These are phyloP conservation scores for Moxostoma hubbsi DNA, from an alignment of 2,797 vertebrate species.

Conservation along the genomic window DNA sequence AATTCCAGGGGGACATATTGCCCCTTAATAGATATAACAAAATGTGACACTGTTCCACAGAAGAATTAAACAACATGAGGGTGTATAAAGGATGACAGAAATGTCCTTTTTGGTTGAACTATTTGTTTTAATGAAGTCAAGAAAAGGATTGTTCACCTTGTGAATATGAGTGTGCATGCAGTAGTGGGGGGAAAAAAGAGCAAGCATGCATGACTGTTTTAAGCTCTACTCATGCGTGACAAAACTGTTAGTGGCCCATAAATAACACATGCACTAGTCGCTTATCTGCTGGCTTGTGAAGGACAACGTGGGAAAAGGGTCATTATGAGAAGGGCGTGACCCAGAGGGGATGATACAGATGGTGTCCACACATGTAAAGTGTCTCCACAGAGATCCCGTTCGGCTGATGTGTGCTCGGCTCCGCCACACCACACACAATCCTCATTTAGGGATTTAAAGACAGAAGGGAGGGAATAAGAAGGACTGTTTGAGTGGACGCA, in stretches of 20 bases:
- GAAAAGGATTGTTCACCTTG: conserved; percentile 27
- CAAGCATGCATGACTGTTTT: too few species aligned
- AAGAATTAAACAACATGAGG: too few species aligned
- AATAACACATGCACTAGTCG: conserved; percentile 20
- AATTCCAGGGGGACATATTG: too few species aligned
- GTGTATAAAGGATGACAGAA: too few species aligned
- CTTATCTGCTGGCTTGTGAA: conserved; percentile 28
- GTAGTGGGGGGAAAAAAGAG: too few species aligned
- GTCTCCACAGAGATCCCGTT: conserved; percentile 19
- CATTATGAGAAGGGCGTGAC: conserved; percentile 10
- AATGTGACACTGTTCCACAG: too few species aligned
- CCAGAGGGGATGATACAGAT: background rate
- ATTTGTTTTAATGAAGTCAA: conserved; percentile 16
- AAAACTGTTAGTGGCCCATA: conserved; percentile 27
- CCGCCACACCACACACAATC: conserved; percentile 5
- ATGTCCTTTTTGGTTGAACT: conserved; percentile 9
- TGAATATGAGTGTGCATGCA: background rate
- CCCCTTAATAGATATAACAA: too few species aligned
- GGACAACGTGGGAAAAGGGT: background rate
- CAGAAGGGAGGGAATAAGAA: background rate
- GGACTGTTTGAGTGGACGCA: conserved; percentile 38
- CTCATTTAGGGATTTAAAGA: conserved; percentile 30
- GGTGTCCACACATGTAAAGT: conserved; percentile 24
- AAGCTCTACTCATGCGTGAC: conserved; percentile 42
- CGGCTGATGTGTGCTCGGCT: background rate